Conservation (phyloP, 2,888 invertebrate genomes). For the Hyposoter dolosus region DNA sequence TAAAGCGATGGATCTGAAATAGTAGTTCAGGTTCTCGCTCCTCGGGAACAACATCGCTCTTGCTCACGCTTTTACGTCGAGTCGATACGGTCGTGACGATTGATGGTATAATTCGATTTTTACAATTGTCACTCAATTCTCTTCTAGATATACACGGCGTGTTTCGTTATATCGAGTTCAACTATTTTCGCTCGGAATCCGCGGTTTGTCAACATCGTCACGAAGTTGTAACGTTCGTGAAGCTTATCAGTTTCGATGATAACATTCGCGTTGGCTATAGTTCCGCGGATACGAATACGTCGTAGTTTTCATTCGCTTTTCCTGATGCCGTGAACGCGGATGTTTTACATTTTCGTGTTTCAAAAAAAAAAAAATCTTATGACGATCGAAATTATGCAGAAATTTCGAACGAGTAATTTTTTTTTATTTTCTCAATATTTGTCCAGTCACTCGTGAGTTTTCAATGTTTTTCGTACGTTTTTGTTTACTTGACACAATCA, state of each 20-base stretch:
- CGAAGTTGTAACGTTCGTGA: neutral
- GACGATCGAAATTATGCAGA: neutral
- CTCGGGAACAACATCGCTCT: conserved; percentile 43
- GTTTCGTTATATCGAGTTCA: neutral
- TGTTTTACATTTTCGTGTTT: neutral
- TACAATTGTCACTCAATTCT: neutral
- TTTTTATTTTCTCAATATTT: neutral
- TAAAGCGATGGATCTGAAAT: conserved; percentile 38
- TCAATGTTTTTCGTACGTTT: neutral
- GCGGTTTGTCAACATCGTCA: neutral
- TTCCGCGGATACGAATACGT: neutral
- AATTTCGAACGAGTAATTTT: neutral
- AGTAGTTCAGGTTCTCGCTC: conserved; percentile 37
- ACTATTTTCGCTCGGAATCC: neutral
- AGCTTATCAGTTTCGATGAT: conserved; percentile 3
- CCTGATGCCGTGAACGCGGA: neutral
- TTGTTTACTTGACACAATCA: no score
- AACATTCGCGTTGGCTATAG: neutral
- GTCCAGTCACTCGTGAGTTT: neutral
- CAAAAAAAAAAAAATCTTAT: neutral
- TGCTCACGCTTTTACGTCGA: conserved; percentile 44
- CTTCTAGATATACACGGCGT: neutral
- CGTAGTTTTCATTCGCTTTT: neutral
- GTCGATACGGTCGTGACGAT: conserved; percentile 43
- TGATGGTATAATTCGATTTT: neutral